Evolutionary conservation across 2,888 invertebrate species (phyloP).

Genomic region (Oscheius onirici): DNA sequence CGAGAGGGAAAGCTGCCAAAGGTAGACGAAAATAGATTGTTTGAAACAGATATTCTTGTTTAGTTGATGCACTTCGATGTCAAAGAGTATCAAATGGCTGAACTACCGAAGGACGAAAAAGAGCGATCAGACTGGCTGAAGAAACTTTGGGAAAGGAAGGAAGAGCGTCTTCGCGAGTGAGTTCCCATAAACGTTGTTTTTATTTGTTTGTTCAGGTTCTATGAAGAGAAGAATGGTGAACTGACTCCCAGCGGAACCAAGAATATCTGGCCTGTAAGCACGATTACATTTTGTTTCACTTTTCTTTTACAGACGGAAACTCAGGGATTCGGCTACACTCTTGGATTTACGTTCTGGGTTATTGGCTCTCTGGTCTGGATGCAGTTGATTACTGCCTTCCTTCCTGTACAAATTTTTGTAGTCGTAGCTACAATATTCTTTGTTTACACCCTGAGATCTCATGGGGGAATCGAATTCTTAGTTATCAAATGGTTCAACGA

Average conservation of each 20-base stretch:
- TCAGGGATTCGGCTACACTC: slow-evolving; percentile 48
- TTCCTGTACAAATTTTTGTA: slow-evolving; percentile 52
- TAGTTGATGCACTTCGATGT: slow-evolving; percentile 53
- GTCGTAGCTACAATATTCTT: slow-evolving; percentile 54
- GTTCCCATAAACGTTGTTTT: background rate
- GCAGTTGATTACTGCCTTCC: slow-evolving; percentile 34
- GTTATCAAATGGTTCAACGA: slow-evolving; percentile 58
- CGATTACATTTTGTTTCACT: background rate
- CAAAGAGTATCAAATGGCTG: slow-evolving; percentile 40
- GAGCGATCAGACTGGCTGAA: slow-evolving; percentile 71
- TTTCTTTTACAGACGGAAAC: slow-evolving; percentile 39
- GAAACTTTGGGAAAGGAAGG: slow-evolving; percentile 72
- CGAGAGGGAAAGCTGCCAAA: slow-evolving; percentile 80
- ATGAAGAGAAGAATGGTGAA: slow-evolving; percentile 3
- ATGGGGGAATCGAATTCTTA: slow-evolving; percentile 61
- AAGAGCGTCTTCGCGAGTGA: slow-evolving; percentile 63
- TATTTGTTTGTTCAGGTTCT: slow-evolving; percentile 30
- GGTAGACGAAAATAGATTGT: slow-evolving; percentile 76
- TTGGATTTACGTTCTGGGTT: slow-evolving; percentile 61
- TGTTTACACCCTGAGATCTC: slow-evolving; percentile 39
- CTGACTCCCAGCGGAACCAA: slow-evolving; percentile 46
- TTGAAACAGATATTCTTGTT: background rate
- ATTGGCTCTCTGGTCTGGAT: slow-evolving; percentile 58
- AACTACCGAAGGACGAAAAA: slow-evolving; percentile 39
- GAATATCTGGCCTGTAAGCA: slow-evolving; percentile 48